Evolutionary conservation across 1,140 invertebrate genomes (phyloP).

Genomic region (Neuroterus valhalla): DNA sequence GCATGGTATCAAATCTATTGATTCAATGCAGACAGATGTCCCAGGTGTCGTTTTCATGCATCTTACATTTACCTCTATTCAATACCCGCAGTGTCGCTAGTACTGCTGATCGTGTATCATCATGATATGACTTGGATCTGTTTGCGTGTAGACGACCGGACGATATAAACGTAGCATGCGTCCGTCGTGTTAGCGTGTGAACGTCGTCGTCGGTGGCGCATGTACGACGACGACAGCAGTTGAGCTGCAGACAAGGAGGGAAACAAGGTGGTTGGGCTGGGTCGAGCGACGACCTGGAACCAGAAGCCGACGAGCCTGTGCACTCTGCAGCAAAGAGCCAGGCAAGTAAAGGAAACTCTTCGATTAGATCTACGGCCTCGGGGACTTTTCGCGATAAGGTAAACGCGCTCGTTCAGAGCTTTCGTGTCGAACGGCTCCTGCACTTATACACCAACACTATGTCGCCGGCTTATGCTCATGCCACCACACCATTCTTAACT

Average conservation of each 20-base stretch:
- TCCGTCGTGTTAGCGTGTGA: conserved; percentile 52
- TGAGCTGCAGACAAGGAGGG: not conserved
- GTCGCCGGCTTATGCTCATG: not conserved
- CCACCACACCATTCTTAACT: not conserved
- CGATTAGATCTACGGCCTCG: conserved; percentile 56
- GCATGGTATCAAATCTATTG: too few species aligned
- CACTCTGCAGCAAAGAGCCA: conserved; percentile 32
- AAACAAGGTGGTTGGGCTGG: conserved; percentile 16
- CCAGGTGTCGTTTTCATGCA: conserved; percentile 36
- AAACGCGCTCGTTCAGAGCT: conserved; percentile 62
- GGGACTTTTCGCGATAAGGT: conserved; percentile 58
- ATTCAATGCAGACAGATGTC: too few species aligned
- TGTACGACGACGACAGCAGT: conserved; percentile 32
- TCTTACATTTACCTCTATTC: conserved; percentile 48
- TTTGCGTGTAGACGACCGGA: conserved; percentile 50
- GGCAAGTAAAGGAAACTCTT: conserved; percentile 57
- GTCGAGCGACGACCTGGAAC: conserved; percentile 40
- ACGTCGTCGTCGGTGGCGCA: conserved; percentile 41
- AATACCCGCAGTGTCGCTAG: conserved; percentile 34
- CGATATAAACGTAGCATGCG: conserved; percentile 39
- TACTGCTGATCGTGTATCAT: conserved; percentile 32
- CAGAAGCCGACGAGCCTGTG: conserved; percentile 31
- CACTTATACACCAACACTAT: conserved; percentile 12
- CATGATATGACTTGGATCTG: conserved; percentile 49
- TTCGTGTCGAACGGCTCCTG: conserved; percentile 57